Base-by-base conservation (phyloP, 1,140 invertebrate species). In the Zaprionus taronus region DNA sequence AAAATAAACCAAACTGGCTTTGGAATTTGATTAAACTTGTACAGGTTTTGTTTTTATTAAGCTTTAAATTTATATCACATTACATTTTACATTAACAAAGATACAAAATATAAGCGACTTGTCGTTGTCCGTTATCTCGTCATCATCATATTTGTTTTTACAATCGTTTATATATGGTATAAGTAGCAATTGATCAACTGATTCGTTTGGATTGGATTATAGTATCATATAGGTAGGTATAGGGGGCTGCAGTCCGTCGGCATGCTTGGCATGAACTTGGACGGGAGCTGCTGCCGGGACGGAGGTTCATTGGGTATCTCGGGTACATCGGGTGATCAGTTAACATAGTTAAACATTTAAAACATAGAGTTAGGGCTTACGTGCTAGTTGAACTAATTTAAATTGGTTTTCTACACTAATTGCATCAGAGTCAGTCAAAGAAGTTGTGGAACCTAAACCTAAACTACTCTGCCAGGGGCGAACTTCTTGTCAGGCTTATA, bases 351-450 rank as follows among this genome's bases (percentile, higher is more conserved):
- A 69, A 56, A 69, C 72, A 74, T 69, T 75, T 58, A 76, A 34
- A 34, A 72, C 68, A 84, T 79, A 84, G 67, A 81, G 70, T 81
- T 76, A 80, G 15, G 17, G 22, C 62, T 77, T 51, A 31, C 12
- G 56, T 34, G 22, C 84, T 87, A 89, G 41, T 47, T 17, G 34
- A 79, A 83, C 84, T 89, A 89, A 79, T 12, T 67, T 73, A 22
- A 55, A 58, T 85, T 81, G 81, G 63, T 90, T 83, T 79, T 70
- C 77, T 81, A 90, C 82, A 68, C 85, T 89, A 90, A 89, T 87
- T 91, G 85, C 84, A 89, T 91, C 87, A 87, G 80, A 91, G 87
- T 91, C 86, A 91, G 87, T 91, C 87, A 76, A 79, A 87, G 83
- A 83, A 67, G 82, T 89, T 79, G 77, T 66, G 83, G 68, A 85